A percentile compares a stretch with the other conserved stretches of the same genome.
phyloP scores from a whole-genome alignment of 2,113 vertebrate genomes.

The Hystrix cristata region DNA sequence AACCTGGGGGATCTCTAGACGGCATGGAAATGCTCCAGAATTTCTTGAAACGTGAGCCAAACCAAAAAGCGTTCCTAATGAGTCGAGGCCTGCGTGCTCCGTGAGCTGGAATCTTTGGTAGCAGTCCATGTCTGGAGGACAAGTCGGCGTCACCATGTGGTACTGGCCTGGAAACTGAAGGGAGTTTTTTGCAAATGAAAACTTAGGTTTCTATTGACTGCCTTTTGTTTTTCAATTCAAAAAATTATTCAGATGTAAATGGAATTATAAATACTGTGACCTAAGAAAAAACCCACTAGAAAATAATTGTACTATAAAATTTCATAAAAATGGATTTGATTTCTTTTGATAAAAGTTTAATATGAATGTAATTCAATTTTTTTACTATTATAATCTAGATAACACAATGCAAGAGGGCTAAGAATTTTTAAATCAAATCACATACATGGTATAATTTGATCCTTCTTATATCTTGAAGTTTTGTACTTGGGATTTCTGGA shows the following conservation, averaged over 20 bases:
- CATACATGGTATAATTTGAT: conserved; percentile 73
- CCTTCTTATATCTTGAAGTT: conserved; percentile 76
- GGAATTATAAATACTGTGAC: conserved; percentile 79
- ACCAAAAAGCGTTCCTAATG: conserved; percentile 94
- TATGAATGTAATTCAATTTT: conserved; percentile 83
- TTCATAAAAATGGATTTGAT: conserved; percentile 78
- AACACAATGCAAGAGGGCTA: conserved; percentile 75
- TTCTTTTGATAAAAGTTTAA: conserved; percentile 83
- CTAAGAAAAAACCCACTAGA: conserved; percentile 70
- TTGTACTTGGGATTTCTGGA: conserved; percentile 75
- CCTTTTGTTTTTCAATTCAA: conserved; percentile 68
- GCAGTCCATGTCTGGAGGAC: conserved; percentile 69
- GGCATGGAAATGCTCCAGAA: conserved; percentile 95
- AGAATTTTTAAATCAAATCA: conserved; percentile 81
- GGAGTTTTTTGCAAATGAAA: conserved; percentile 73
- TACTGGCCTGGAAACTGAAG: conserved; percentile 79
- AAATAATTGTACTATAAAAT: conserved; percentile 80
- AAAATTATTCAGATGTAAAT: conserved; percentile 76
- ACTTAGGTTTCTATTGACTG: conserved; percentile 73
- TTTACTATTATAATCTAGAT: conserved; percentile 75
- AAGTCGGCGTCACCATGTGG: conserved; percentile 73
- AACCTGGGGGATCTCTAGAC: conserved; percentile 94
- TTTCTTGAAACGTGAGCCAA: conserved; percentile 93
- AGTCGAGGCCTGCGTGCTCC: conserved; percentile 93
- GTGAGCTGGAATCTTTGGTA: conserved; percentile 77